phyloP scores from a whole-genome alignment of 2,888 invertebrate species.

The Drosophila borborema region DNA sequence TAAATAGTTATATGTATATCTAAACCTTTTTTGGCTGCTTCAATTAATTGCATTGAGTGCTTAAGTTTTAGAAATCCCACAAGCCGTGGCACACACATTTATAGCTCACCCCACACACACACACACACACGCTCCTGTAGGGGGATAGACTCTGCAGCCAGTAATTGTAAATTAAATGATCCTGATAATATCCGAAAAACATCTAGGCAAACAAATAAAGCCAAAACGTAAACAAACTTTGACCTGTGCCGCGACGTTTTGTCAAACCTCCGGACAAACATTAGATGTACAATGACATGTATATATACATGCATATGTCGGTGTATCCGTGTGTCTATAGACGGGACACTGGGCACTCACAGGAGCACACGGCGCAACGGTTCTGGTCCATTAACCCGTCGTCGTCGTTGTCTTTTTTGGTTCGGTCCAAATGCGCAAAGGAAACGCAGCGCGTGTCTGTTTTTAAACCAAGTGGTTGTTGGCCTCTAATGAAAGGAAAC shows the following conservation, averaged over 20 bases:
- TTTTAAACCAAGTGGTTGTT: conserved; percentile 19
- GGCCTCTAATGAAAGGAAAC: conserved; percentile 53
- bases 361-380: conserved; percentile 74
- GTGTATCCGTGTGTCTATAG: not conserved
- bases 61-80: conserved; percentile 51
- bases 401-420: conserved; percentile 69
- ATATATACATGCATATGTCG: not conserved
- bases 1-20: not conserved
- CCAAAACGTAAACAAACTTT: conserved; percentile 74
- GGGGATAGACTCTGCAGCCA: conserved; percentile 46
- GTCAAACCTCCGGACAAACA: conserved; percentile 52
- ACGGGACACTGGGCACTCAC: conserved; percentile 58
- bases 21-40: conserved; percentile 35
- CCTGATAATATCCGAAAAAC: conserved; percentile 80
- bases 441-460: conserved; percentile 60
- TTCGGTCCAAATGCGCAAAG: conserved; percentile 23
- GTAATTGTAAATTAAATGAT: conserved; percentile 81
- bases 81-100: conserved; percentile 28
- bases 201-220: conserved; percentile 74
- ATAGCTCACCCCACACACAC: not conserved
- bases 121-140: not conserved
- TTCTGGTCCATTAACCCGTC: conserved; percentile 84
- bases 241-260: conserved; percentile 61
- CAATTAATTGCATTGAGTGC: conserved; percentile 75
- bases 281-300: conserved; percentile 23